Percentiles rank a stretch among this genome's conserved stretches.
Evolutionary conservation across 2,888 invertebrate species (phyloP).

Genomic region (Schizotus pectinicornis): DNA sequence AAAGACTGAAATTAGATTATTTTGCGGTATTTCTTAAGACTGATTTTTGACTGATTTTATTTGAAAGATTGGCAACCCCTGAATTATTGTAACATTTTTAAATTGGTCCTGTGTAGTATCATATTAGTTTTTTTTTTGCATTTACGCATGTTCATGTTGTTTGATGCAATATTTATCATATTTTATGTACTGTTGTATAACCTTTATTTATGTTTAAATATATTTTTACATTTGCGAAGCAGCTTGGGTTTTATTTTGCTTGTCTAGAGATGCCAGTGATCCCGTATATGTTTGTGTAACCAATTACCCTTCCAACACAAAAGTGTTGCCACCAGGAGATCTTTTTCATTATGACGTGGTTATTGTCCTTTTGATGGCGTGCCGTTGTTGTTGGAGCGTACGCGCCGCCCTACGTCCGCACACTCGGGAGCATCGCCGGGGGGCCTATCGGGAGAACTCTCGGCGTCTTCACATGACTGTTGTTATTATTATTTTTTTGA

Average conservation of each 20-base stretch:
- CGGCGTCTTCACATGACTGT: not conserved
- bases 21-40: conserved; percentile 54
- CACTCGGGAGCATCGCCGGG: conserved; percentile 33
- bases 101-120: conserved; percentile 50
- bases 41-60: conserved; percentile 60
- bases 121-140: conserved; percentile 51
- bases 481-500: not conserved
- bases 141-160: conserved; percentile 60
- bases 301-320: conserved; percentile 35
- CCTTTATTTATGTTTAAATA: conserved; percentile 61
- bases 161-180: conserved; percentile 60
- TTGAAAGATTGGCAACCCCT: conserved; percentile 59
- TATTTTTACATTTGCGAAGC: conserved; percentile 60
- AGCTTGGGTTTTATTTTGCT: conserved; percentile 60
- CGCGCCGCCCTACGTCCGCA: conserved; percentile 36
- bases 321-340: conserved; percentile 55
- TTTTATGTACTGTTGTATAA: conserved; percentile 61
- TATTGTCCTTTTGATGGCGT: conserved; percentile 17
- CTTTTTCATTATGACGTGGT: conserved; percentile 29
- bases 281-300: conserved; percentile 33
- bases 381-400: not conserved
- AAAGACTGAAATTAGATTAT: conserved; percentile 46
- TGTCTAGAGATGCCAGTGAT: conserved; percentile 32
- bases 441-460: conserved; percentile 4
- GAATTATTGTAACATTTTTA: conserved; percentile 35